Conservation (phyloP, 2,113 vertebrate species). For the Ceuthmochares aereus region DNA sequence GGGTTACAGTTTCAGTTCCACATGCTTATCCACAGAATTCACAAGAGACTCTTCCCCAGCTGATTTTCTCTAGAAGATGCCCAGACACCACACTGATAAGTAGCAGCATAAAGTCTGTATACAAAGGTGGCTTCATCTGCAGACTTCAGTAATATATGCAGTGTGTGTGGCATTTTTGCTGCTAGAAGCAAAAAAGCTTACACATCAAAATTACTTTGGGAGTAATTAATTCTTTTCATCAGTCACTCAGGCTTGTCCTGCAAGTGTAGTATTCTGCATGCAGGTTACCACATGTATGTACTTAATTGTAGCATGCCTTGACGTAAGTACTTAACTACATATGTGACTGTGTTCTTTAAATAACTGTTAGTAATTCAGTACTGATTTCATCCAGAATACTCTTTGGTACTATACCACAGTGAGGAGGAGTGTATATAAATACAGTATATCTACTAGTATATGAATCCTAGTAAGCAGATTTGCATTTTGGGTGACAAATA, state of each 20-base stretch:
- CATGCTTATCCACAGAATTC: neutral
- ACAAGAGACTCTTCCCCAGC: neutral
- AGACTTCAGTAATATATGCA: neutral
- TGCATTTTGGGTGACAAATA: neutral
- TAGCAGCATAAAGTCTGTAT: neutral
- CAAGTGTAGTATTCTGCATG: neutral
- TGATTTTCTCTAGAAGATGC: neutral
- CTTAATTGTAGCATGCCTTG: neutral
- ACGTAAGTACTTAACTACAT: neutral
- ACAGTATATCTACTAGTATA: neutral
- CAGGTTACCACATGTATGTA: neutral
- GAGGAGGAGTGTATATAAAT: neutral
- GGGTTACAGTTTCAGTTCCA: neutral
- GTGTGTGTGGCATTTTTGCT: neutral
- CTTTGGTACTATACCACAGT: neutral
- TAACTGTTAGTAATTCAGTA: neutral
- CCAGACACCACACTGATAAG: neutral
- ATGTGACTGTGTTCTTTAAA: neutral
- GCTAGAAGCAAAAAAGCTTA: neutral
- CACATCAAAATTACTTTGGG: neutral
- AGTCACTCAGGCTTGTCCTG: neutral
- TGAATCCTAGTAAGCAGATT: neutral
- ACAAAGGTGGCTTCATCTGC: neutral
- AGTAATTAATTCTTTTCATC: constrained; percentile 16
- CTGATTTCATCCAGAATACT: neutral